Evolutionary conservation across 2,797 vertebrate species (phyloP).

Genomic region (Ptychobarbus kaznakovi): DNA sequence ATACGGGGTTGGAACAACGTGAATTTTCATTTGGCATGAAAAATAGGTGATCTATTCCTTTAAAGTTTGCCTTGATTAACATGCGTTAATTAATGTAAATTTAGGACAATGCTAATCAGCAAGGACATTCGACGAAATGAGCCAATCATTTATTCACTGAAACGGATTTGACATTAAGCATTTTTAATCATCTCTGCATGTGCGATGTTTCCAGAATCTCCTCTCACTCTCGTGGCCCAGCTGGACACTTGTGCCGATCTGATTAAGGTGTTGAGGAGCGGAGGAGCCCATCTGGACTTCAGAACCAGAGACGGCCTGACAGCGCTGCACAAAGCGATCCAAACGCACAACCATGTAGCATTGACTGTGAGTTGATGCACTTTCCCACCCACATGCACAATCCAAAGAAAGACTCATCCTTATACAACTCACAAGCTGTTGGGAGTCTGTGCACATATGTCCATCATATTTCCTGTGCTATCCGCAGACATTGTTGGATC

Average conservation of each 20-base stretch:
- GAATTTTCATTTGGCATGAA: neutral
- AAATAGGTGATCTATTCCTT: neutral
- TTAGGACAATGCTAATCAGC: slow-evolving; percentile 23
- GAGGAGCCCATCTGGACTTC: slow-evolving; percentile 95
- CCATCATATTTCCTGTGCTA: slow-evolving; percentile 30
- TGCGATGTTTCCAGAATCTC: slow-evolving; percentile 83
- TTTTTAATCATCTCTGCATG: slow-evolving; percentile 30
- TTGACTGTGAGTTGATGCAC: slow-evolving; percentile 81
- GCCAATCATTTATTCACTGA: slow-evolving; percentile 4
- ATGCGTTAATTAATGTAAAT: slow-evolving; percentile 22
- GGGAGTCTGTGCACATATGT: slow-evolving; percentile 48
- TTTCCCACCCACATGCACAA: slow-evolving; percentile 46
- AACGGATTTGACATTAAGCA: slow-evolving; percentile 39
- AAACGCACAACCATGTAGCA: slow-evolving; percentile 87
- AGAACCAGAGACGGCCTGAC: slow-evolving; percentile 94
- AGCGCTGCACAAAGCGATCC: slow-evolving; percentile 89
- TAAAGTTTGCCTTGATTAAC: slow-evolving; percentile 25
- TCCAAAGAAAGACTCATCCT: slow-evolving; percentile 48
- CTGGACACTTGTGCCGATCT: slow-evolving; percentile 87
- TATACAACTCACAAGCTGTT: slow-evolving; percentile 49
- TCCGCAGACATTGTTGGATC: slow-evolving; percentile 89
- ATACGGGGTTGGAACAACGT: neutral
- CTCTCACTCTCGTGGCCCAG: slow-evolving; percentile 92
- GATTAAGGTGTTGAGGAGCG: slow-evolving; percentile 88
- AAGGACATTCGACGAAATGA: slow-evolving; percentile 9